These are phyloP conservation scores for Muscina levida DNA, from an alignment of 2,888 invertebrate genomes.

Conservation along the genomic window DNA sequence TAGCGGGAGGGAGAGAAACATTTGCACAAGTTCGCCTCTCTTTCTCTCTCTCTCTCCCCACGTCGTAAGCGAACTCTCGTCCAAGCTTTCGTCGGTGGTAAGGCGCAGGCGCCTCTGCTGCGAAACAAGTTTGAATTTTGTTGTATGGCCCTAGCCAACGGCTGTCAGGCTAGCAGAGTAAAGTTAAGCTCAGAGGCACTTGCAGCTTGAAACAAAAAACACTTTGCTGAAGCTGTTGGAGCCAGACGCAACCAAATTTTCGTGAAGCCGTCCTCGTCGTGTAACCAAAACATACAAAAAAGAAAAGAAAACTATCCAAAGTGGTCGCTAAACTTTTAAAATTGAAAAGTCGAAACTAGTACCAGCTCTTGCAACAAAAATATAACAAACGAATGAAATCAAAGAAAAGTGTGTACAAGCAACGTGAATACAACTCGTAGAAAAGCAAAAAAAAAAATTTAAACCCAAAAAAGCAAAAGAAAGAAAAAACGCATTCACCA, in stretches of 20 bases:
- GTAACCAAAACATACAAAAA: slow-evolving; percentile 14
- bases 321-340: slow-evolving; percentile 56
- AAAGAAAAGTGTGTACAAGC: slow-evolving; percentile 41
- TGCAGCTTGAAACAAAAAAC: slow-evolving; percentile 68
- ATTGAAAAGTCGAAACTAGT: slow-evolving; percentile 65
- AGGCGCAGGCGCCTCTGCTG: slow-evolving; percentile 62
- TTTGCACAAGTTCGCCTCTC: neutral
- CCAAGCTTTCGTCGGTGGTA: slow-evolving; percentile 14
- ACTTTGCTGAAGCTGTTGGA: slow-evolving; percentile 76
- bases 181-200: slow-evolving; percentile 64
- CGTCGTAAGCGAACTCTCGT: neutral
- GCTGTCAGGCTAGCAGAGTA: slow-evolving; percentile 33
- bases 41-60: slow-evolving; percentile 1
- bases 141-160: slow-evolving; percentile 2
- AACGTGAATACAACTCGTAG: no score
- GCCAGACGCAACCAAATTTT: slow-evolving; percentile 73
- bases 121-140: slow-evolving; percentile 58
- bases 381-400: slow-evolving; percentile 29
- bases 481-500: slow-evolving; percentile 36
- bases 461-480: slow-evolving; percentile 16
- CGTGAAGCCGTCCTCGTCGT: slow-evolving; percentile 62
- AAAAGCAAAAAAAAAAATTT: slow-evolving; percentile 35
- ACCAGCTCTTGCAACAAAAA: slow-evolving; percentile 35
- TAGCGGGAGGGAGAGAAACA: slow-evolving; percentile 39
- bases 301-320: slow-evolving; percentile 32